Percentiles rank a stretch among this genome's conserved stretches.
Conservation (phyloP, 2,797 vertebrate species). For the Onychomys arenicola region DNA sequence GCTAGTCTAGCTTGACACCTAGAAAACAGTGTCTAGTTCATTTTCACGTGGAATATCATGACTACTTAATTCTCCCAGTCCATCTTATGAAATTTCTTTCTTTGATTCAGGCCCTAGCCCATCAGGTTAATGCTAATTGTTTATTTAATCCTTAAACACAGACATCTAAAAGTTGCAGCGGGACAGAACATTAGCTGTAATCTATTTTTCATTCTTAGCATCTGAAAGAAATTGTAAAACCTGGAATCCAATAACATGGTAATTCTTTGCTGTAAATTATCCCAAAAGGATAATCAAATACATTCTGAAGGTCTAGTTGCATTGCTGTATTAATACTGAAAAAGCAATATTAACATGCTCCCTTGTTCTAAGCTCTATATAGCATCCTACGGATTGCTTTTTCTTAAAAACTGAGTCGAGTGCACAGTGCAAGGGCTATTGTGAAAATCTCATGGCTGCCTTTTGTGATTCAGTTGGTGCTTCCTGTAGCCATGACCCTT, state of each 20-base stretch:
- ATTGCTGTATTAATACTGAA: not conserved
- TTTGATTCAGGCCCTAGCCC: not conserved
- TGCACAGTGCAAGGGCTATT: not conserved
- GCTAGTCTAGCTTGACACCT: not conserved
- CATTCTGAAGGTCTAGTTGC: not conserved
- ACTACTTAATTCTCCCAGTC: slow-evolving; percentile 27
- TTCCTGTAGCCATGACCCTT: not conserved
- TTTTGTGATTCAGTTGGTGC: not conserved
- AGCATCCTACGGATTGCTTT: not conserved
- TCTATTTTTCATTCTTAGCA: slow-evolving; percentile 42
- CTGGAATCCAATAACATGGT: not conserved
- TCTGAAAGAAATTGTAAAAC: slow-evolving; percentile 41
- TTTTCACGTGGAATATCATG: not conserved
- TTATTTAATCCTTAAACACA: slow-evolving; percentile 28
- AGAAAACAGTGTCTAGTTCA: not conserved
- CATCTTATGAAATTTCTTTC: slow-evolving; percentile 10
- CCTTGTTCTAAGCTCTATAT: slow-evolving; percentile 5
- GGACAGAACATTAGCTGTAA: slow-evolving; percentile 18
- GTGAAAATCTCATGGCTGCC: not conserved
- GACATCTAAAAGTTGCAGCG: slow-evolving; percentile 15
- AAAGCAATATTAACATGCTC: not conserved
- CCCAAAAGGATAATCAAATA: not conserved
- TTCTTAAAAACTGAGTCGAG: not conserved
- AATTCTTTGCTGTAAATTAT: slow-evolving; percentile 33
- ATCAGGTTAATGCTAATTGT: not conserved